Evolutionary conservation across 2,888 invertebrate genomes (phyloP), one percentile per base, ranked within the genome.

Genomic region (Lypha dubia): DNA sequence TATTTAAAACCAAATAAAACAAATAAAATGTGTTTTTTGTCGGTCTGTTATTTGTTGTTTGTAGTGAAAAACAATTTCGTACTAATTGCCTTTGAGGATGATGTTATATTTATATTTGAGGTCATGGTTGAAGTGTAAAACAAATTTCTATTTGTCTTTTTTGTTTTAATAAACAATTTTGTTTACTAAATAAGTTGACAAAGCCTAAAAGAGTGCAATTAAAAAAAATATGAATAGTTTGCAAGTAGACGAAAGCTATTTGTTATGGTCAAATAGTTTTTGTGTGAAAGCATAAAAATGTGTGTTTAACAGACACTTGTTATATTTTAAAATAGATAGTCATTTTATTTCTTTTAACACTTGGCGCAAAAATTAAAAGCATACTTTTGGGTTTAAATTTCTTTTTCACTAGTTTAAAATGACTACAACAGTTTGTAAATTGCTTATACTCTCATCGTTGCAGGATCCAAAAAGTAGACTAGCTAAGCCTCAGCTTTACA

Each of bases 21-120:
- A n/a, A 81, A 67, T 32, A 13, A 68, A 68, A 67, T 51, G 51
- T 38, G 49, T 28, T 32, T 32, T 77, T 58, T 51, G 22, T 60
- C 24, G 62, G 22, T 60, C 24, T 62, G 44, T 46, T 75, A 41
- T 67, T 62, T 70, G 56, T 53, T 75, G 38, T 68, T 58, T 65
- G 32, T 38, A 58, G 81, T 71, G n/a, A 13, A 82, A 56, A 68
- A 68, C 68, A 79, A 83, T 80, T 76, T 84, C 67, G 22, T 76
- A 71, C 84, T 84, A 84, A 84, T 84, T 84, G 84, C 76, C 80
- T 80, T 73, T 84, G 76, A 84, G 76, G 75, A 80, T 80, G 75
- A 80, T 80, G 67, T 60, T 60, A 76, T 75, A 51, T 83, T 70
- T 79, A 68, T 79, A 74, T 80, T 80, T 80, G 80, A 67, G 73